Evolutionary conservation across 2,888 invertebrate species (phyloP), one percentile per base, ranked within the genome.

Genomic region (Drosophila colorata): DNA sequence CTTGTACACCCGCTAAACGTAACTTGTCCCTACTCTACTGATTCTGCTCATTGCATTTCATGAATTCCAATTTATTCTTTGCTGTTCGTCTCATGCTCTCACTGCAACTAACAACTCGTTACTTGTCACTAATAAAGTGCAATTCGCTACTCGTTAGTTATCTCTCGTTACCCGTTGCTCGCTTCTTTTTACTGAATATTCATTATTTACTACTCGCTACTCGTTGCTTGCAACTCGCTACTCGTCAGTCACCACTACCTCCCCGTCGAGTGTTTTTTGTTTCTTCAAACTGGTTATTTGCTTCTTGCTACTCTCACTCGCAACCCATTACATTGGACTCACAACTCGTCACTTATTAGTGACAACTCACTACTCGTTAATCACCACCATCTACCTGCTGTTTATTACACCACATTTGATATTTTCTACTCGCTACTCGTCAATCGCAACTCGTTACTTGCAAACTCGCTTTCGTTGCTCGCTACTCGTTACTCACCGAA

Each of bases 401-500:
- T 18, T 31, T 33, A 33, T 40, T 13, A 40, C 4, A 20, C 18
- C 20, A 14, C 13, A 18, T 8, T 20, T 7, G 20, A 11, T 18
- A 23, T 7, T 23, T 14, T n/a, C 6, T 23, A 31, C 13, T 33
- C 16, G 31, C n/a, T n/a, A 46, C 6, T 31, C 25, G 13, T 3
- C 31, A 35, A 1, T 11, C 11, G 5, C 5, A 11, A 14, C 56
- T 56, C 13, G 37, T 13, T 16, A 56, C 14, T n/a, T 41, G 13
- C n/a, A 25, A 25, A 40, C 23, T 51, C 6, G 44, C 25, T 59
- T 28, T 8, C 0, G 16, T 14, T 44, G 33, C 20, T 25, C 33
- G 20, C n/a, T 20, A 37, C 37, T 43, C 14, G 28, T 23, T 40
- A 93, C 95, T 94, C 90, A 95, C 95, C 91, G 95, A 94, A 93